Conservation (phyloP, 2,113 vertebrate genomes). For the Tinamus guttatus region DNA sequence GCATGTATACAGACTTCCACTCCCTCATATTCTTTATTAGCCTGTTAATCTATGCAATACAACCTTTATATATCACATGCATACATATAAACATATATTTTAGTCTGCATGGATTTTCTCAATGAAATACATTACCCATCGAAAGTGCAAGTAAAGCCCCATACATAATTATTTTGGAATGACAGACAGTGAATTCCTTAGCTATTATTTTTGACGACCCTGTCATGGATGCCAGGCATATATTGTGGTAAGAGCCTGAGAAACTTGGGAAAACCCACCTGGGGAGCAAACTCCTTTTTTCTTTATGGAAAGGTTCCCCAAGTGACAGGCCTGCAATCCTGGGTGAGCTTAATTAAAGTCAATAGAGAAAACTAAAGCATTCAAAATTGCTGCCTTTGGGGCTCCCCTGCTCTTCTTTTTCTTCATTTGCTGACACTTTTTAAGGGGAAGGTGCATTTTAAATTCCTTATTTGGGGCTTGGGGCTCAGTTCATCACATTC, state of each 20-base stretch:
- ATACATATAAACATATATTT: constrained; percentile 49
- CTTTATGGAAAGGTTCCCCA: constrained; percentile 75
- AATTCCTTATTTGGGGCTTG: constrained; percentile 64
- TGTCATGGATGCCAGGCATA: constrained; percentile 81
- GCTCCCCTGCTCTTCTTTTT: constrained; percentile 62
- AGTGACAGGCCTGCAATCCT: constrained; percentile 81
- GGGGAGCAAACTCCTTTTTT: constrained; percentile 80
- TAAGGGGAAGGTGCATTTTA: constrained; percentile 73
- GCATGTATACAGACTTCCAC: not conserved
- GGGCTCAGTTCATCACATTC: constrained; percentile 65
- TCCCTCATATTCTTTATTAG: constrained; percentile 53
- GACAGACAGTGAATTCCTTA: constrained; percentile 83
- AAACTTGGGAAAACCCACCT: constrained; percentile 79
- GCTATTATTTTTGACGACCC: constrained; percentile 85
- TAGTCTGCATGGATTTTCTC: constrained; percentile 77
- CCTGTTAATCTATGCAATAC: constrained; percentile 56
- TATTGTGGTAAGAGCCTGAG: constrained; percentile 77
- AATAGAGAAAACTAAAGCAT: constrained; percentile 77
- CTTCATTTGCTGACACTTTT: constrained; percentile 75
- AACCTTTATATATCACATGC: constrained; percentile 29
- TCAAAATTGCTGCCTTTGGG: constrained; percentile 75
- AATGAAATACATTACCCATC: constrained; percentile 78
- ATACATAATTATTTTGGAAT: constrained; percentile 81
- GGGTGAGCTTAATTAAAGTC: constrained; percentile 83
- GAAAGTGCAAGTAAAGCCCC: constrained; percentile 70